phyloP scores from a whole-genome alignment of 2,888 invertebrate species.

The Epirrita christyi region DNA sequence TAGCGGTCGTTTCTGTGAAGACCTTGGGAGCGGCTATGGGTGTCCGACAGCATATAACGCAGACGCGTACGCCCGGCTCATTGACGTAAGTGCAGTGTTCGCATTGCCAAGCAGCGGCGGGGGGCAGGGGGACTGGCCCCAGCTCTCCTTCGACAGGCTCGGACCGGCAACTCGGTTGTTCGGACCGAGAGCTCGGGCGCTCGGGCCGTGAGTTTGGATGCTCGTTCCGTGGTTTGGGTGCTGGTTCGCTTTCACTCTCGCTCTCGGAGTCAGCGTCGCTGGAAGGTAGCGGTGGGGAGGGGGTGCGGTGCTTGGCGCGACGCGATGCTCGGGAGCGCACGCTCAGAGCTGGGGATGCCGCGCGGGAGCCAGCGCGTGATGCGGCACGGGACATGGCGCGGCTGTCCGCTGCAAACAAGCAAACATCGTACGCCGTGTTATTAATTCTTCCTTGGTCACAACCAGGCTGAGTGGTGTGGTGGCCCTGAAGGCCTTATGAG shows the following conservation, averaged over 20 bases:
- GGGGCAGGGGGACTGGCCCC: slow-evolving; percentile 79
- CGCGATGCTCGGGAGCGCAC: slow-evolving; percentile 89
- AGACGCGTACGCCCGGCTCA: slow-evolving; percentile 90
- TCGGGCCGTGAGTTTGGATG: slow-evolving; percentile 11
- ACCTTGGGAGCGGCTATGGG: slow-evolving; percentile 74
- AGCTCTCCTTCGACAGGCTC: slow-evolving; percentile 34
- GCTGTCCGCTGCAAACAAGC: slow-evolving; percentile 67
- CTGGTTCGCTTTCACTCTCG: slow-evolving; percentile 61
- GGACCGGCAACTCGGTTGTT: slow-evolving; percentile 8
- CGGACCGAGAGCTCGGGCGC: slow-evolving; percentile 14
- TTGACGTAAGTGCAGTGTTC: slow-evolving; percentile 96
- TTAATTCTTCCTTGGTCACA: too few relatives aligned
- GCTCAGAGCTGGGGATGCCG: slow-evolving; percentile 88
- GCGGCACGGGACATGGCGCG: slow-evolving; percentile 75
- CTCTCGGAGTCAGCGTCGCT: slow-evolving; percentile 87
- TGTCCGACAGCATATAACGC: slow-evolving; percentile 94
- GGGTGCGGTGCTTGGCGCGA: slow-evolving; percentile 67
- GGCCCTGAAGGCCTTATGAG: too few relatives aligned
- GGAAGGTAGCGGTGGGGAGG: slow-evolving; percentile 73
- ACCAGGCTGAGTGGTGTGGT: too few relatives aligned
- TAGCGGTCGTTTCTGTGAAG: slow-evolving; percentile 41
- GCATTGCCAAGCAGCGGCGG: slow-evolving; percentile 91
- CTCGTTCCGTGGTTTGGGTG: slow-evolving; percentile 26
- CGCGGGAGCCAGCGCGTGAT: slow-evolving; percentile 87
- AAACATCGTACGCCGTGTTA: too few relatives aligned